These are phyloP conservation scores for Oegoconia quadripuncta DNA, from an alignment of 2,888 invertebrate genomes.

Conservation along the genomic window DNA sequence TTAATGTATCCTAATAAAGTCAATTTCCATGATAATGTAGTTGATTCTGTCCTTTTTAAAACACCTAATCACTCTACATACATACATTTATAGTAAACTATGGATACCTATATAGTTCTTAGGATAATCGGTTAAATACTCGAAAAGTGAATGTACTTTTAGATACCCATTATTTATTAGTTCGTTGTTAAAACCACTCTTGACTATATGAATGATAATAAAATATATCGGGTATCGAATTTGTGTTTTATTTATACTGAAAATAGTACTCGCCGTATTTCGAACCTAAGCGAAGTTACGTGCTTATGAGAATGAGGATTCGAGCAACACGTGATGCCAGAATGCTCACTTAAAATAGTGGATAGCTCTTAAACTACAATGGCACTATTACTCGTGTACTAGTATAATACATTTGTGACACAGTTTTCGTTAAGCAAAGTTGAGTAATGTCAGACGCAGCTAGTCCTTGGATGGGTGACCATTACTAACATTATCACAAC, in stretches of 20 bases:
- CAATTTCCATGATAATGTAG: slow-evolving; percentile 41
- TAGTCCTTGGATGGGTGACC: too few species aligned
- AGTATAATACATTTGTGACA: too few species aligned
- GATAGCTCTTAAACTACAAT: too few species aligned
- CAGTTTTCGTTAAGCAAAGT: too few species aligned
- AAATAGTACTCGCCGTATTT: background rate
- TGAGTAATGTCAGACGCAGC: too few species aligned
- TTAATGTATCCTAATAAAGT: slow-evolving; percentile 38
- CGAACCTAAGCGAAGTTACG: too few species aligned
- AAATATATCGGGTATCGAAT: slow-evolving; percentile 58
- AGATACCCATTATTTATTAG: slow-evolving; percentile 58
- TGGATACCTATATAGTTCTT: slow-evolving; percentile 40
- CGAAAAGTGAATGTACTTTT: slow-evolving; percentile 50
- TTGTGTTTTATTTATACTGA: slow-evolving; percentile 26
- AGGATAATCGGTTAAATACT: slow-evolving; percentile 41
- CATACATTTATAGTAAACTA: slow-evolving; percentile 56
- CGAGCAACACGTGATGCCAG: too few species aligned
- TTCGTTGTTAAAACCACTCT: slow-evolving; percentile 61
- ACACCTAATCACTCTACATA: slow-evolving; percentile 58
- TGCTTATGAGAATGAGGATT: too few species aligned
- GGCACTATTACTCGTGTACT: too few species aligned
- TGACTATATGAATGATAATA: slow-evolving; percentile 58
- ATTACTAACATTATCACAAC: too few species aligned
- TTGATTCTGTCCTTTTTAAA: slow-evolving; percentile 30
- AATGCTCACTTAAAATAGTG: too few species aligned